Base-by-base conservation (phyloP, 2,113 vertebrate species). In the Hoplias malabaricus region DNA sequence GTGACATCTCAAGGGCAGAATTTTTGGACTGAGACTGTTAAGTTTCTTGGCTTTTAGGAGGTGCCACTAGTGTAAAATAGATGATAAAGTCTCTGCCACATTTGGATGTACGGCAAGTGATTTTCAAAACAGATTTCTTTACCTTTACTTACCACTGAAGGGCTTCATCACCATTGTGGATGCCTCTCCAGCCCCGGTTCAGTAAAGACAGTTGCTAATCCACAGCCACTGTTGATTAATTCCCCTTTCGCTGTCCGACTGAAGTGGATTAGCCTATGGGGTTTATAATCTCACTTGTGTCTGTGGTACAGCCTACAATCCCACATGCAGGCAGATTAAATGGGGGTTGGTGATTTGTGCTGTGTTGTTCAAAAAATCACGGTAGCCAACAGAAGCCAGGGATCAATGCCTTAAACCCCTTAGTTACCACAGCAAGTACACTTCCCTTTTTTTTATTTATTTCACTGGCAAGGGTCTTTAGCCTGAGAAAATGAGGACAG, bases 211-310 rank as follows among this genome's bases (percentile, higher is more conserved):
- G n/a, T 21, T n/a, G 56, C 56, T 79, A 70, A 48, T 65, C 73
- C 43, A 27, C 56, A 63, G 12, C 68, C 10, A 23, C 31, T 77
- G 68, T 54, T 73, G 70, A 82, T 85, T 86, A 80, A 73, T 77
- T 82, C 65, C 36, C 48, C 27, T 46, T 81, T 75, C 48, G 38
- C 56, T 69, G 70, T 34, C 75, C 61, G 72, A 21, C 69, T 71
- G 57, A 62, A 46, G 38, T 69, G 66, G 71, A 78, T 84, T 79
- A 80, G 31, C 71, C 78, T 16, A 29, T 57, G 56, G 23, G 67
- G 61, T 83, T 83, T 54, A 70, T 86, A 86, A 86, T 86, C 73
- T 73, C 34, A 59, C 36, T 63, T 29, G 34, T 63, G 77, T 70
- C 70, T 46, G 53, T 34, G 31, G 21, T 38, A 53, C 75, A 42